Conservation (phyloP, 1,140 invertebrate species). For the Pentalonia nigronervosa region DNA sequence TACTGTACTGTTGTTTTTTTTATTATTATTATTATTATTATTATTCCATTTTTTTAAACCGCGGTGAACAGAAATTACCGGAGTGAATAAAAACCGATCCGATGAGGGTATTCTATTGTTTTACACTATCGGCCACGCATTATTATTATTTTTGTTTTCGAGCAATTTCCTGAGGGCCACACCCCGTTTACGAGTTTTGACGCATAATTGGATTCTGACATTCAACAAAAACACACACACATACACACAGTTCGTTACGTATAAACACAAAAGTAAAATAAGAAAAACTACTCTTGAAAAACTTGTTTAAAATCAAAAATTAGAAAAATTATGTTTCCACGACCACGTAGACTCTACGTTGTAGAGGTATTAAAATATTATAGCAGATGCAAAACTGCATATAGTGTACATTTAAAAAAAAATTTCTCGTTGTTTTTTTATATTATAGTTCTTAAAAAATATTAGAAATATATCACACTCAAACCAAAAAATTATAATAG, state of each 20-base stretch:
- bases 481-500: not conserved
- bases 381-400: not conserved
- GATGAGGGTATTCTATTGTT: slow-evolving; percentile 44
- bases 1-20: slow-evolving; percentile 9
- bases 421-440: not conserved
- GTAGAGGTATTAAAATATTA: not conserved
- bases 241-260: not conserved
- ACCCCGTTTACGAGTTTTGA: slow-evolving; percentile 53
- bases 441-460: not conserved
- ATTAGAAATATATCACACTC: not conserved
- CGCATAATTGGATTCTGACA: slow-evolving; percentile 55
- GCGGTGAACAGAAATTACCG: slow-evolving; percentile 36
- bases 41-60: slow-evolving; percentile 13
- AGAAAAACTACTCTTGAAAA: not conserved
- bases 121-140: slow-evolving; percentile 33
- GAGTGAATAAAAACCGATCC: slow-evolving; percentile 51
- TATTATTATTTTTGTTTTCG: slow-evolving; percentile 51
- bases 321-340: slow-evolving; percentile 25
- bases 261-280: slow-evolving; percentile 1
- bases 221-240: slow-evolving; percentile 28
- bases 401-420: not conserved
- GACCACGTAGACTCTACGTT: not conserved
- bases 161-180: slow-evolving; percentile 36
- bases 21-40: not conserved
- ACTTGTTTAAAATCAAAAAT: slow-evolving; percentile 49